phyloP scores from a whole-genome alignment of 2,113 vertebrate species.

The Lates calcarifer region DNA sequence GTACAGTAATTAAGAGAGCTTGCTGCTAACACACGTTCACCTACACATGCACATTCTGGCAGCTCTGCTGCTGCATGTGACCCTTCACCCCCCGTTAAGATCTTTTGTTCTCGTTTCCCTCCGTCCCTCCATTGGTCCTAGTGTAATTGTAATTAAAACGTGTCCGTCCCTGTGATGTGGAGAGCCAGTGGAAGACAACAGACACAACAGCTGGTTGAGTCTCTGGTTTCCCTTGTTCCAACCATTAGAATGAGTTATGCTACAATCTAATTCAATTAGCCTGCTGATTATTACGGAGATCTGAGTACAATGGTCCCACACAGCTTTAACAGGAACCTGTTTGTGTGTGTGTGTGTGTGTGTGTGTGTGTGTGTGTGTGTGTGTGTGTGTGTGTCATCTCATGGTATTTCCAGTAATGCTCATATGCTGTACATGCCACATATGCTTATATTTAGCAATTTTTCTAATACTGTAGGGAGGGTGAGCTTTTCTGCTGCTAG shows the following conservation, averaged over 20 bases:
- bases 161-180: not conserved
- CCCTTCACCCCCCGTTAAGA: conserved; percentile 43
- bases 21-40: conserved; percentile 11
- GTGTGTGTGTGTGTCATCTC: conserved; percentile 1
- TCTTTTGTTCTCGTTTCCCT: conserved; percentile 49
- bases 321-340: conserved; percentile 45
- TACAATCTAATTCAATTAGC: conserved; percentile 67
- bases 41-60: conserved; percentile 1
- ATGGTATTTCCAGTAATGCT: conserved; percentile 1
- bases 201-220: conserved; percentile 64
- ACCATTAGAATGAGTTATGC: conserved; percentile 64
- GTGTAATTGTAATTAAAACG: conserved; percentile 66
- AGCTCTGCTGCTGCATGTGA: conserved; percentile 16
- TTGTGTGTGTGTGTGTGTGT: conserved; percentile 1
- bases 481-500: not conserved
- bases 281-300: conserved; percentile 47
- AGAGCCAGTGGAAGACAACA: conserved; percentile 19
- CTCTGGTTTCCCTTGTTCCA: conserved; percentile 29
- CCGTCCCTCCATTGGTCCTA: conserved; percentile 7
- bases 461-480: conserved; percentile 6
- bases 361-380: not conserved
- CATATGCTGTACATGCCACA: not conserved
- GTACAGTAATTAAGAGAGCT: conserved; percentile 37
- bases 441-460: conserved; percentile 14
- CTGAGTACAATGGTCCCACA: conserved; percentile 55